Conservation (phyloP, 2,888 invertebrate species). For the Thecocarcelia acutangulata region DNA sequence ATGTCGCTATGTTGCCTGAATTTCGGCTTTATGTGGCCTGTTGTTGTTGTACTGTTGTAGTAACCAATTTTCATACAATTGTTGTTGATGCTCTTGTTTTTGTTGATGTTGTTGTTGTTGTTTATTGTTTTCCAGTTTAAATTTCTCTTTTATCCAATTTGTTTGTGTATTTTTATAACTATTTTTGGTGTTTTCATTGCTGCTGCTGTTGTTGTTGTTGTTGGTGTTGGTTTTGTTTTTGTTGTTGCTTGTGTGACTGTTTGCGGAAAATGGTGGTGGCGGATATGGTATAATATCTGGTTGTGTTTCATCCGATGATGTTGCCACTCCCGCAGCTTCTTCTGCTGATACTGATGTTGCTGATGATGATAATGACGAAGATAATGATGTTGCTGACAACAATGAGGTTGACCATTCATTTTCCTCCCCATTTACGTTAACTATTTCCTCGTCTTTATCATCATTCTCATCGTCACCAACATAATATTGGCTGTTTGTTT, state of each 20-base stretch:
- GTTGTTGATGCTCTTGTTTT: slow-evolving; percentile 40
- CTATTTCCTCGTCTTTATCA: not conserved
- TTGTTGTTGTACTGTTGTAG: slow-evolving; percentile 52
- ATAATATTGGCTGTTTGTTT: slow-evolving; percentile 9
- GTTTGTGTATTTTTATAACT: slow-evolving; percentile 45
- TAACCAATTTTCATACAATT: slow-evolving; percentile 55
- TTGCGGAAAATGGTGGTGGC: slow-evolving; percentile 69
- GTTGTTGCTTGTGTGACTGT: slow-evolving; percentile 35
- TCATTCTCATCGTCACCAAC: not conserved
- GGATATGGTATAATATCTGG: slow-evolving; percentile 79
- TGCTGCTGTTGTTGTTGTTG: slow-evolving; percentile 65
- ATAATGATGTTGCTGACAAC: slow-evolving; percentile 3
- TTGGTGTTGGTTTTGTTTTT: slow-evolving; percentile 56
- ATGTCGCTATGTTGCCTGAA: slow-evolving; percentile 51
- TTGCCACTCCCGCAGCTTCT: slow-evolving; percentile 9
- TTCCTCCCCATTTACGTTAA: slow-evolving; percentile 15
- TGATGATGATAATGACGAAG: slow-evolving; percentile 6
- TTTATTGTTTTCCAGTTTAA: slow-evolving; percentile 40
- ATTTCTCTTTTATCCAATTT: slow-evolving; percentile 48
- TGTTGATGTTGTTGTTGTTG: slow-evolving; percentile 28
- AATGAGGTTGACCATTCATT: slow-evolving; percentile 35
- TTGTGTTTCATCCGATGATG: slow-evolving; percentile 74
- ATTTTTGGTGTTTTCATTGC: slow-evolving; percentile 63
- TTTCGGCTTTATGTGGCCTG: slow-evolving; percentile 36
- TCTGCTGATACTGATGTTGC: slow-evolving; percentile 17